These are phyloP conservation scores for Aproaerema taeniolella DNA, from an alignment of 2,888 invertebrate species.

Conservation along the genomic window DNA sequence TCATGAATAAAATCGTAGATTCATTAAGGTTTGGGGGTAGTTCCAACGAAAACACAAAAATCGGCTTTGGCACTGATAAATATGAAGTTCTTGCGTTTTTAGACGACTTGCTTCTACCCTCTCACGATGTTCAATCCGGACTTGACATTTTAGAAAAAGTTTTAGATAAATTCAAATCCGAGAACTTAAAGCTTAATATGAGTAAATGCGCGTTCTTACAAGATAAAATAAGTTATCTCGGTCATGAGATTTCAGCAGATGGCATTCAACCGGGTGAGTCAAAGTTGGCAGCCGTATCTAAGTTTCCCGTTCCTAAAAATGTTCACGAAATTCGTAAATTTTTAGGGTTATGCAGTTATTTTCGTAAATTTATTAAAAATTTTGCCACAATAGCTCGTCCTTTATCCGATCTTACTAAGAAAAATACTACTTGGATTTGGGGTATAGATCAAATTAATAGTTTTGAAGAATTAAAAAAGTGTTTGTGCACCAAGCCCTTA, in stretches of 20 bases:
- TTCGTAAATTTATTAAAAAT: conserved; percentile 27
- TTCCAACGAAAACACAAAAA: background rate
- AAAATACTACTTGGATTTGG: conserved; percentile 24
- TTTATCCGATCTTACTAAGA: conserved; percentile 24
- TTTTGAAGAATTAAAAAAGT: conserved; percentile 6
- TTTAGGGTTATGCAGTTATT: conserved; percentile 28
- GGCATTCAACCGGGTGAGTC: conserved; percentile 22
- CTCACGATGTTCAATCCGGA: conserved; percentile 14
- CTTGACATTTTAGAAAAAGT: conserved; percentile 16
- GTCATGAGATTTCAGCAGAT: conserved; percentile 23
- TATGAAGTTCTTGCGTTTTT: conserved; percentile 12
- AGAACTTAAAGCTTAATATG: conserved; percentile 25
- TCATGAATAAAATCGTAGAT: conserved; percentile 14
- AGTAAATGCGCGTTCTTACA: conserved; percentile 27
- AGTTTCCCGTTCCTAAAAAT: conserved; percentile 23
- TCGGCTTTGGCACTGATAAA: background rate
- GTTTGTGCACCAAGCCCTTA: conserved; percentile 19
- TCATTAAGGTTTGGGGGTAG: background rate
- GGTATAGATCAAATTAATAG: conserved; percentile 11
- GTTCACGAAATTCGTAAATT: conserved; percentile 28
- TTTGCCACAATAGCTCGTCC: conserved; percentile 27
- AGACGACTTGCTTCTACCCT: conserved; percentile 21
- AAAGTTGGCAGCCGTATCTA: conserved; percentile 19
- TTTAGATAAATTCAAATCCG: conserved; percentile 12
- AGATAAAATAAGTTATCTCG: conserved; percentile 22